These are phyloP conservation scores for Pseudopipra pipra DNA, from an alignment of 2,113 vertebrate species.

Conservation along the genomic window DNA sequence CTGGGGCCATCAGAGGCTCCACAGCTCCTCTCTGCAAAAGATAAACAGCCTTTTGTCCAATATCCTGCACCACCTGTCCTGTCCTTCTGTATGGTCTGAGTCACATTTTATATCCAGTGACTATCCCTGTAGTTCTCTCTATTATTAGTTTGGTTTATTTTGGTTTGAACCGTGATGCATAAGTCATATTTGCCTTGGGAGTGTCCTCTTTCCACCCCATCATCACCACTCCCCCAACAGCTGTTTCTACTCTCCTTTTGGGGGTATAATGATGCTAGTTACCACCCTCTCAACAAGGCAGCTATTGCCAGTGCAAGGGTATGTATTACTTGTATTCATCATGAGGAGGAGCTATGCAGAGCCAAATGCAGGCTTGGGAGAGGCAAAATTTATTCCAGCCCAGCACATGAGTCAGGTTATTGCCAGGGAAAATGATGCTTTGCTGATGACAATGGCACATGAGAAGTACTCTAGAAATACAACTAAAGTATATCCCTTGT, in stretches of 20 bases:
- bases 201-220: slow-evolving; percentile 21
- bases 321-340: not conserved
- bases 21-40: not conserved
- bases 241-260: slow-evolving; percentile 31
- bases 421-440: not conserved
- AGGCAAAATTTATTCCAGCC: not conserved
- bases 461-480: not conserved
- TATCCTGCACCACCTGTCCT: not conserved
- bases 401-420: not conserved
- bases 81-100: not conserved
- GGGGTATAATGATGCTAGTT: not conserved
- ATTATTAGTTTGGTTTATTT: slow-evolving; percentile 57
- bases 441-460: not conserved
- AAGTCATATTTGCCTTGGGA: slow-evolving; percentile 54
- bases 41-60: not conserved
- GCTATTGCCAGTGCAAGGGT: not conserved
- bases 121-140: not conserved
- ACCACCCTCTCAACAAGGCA: not conserved
- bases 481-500: not conserved
- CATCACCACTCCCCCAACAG: slow-evolving; percentile 9
- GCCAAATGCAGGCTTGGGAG: not conserved
- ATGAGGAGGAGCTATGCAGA: not conserved
- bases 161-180: slow-evolving; percentile 21
- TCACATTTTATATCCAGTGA: not conserved
- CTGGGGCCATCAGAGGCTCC: not conserved